These are phyloP conservation scores for Parotocinclus haroldoi DNA, from an alignment of 2,797 vertebrate genomes.

Conservation along the genomic window DNA sequence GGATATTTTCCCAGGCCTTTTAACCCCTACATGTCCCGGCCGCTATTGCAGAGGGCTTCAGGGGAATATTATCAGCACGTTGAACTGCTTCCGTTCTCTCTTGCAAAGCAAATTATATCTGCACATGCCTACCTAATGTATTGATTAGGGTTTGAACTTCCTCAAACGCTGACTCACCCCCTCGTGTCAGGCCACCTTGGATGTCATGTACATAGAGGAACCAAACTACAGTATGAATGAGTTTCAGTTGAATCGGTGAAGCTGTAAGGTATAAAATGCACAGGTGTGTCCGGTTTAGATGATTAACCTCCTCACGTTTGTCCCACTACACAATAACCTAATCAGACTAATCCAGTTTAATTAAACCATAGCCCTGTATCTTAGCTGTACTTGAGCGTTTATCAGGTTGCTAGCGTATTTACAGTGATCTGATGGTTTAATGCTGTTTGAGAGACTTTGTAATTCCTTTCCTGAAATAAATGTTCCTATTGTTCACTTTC, in stretches of 20 bases:
- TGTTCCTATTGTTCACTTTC: constrained; percentile 75
- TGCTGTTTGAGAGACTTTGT: constrained; percentile 78
- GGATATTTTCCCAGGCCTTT: no score
- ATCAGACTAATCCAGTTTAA: constrained; percentile 60
- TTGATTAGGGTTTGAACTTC: constrained; percentile 33
- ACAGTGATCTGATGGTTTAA: constrained; percentile 78
- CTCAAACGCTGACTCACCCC: constrained; percentile 39
- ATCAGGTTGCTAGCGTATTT: constrained; percentile 65
- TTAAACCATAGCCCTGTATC: constrained; percentile 71
- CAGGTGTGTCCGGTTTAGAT: constrained; percentile 71
- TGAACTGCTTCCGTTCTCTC: no score
- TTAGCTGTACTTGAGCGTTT: constrained; percentile 64
- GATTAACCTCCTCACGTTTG: constrained; percentile 64
- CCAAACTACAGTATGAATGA: constrained; percentile 60
- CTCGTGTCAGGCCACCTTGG: constrained; percentile 21
- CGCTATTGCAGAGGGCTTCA: no score
- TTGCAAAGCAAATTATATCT: no score
- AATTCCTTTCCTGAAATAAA: constrained; percentile 81
- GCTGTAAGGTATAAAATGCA: constrained; percentile 68
- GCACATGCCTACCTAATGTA: constrained; percentile 14
- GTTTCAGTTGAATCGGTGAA: constrained; percentile 60
- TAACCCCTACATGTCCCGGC: no score
- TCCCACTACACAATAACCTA: constrained; percentile 63
- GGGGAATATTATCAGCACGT: no score
- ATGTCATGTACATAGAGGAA: constrained; percentile 49